Evolutionary conservation across 2,888 invertebrate species (phyloP).

Genomic region (Melanophora roralis): DNA sequence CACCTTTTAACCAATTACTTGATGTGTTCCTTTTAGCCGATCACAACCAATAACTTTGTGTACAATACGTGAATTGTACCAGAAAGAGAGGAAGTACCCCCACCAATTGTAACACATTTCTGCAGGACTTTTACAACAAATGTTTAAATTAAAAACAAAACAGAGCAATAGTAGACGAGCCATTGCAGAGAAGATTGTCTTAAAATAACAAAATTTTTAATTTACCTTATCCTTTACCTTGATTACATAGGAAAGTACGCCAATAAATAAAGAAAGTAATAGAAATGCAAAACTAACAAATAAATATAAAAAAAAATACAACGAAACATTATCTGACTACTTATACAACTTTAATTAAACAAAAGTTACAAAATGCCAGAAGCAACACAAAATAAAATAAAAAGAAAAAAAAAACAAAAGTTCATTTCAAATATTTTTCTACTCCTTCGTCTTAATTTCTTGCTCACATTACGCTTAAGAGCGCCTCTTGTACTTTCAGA

Average conservation of each 20-base stretch:
- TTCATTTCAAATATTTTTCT: constrained; percentile 1
- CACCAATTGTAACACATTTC: too few species aligned
- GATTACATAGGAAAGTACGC: constrained; percentile 17
- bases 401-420: constrained; percentile 1
- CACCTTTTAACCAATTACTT: too few species aligned
- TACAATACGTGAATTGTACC: too few species aligned
- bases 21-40: too few species aligned
- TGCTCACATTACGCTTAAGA: neutral
- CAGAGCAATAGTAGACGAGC: neutral
- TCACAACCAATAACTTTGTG: too few species aligned
- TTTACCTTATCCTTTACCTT: constrained; percentile 37
- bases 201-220: constrained; percentile 13
- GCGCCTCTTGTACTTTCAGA: neutral
- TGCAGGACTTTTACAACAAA: too few species aligned
- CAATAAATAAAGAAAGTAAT: constrained; percentile 6
- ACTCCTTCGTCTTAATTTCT: neutral
- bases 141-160: too few species aligned
- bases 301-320: neutral
- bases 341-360: constrained; percentile 49
- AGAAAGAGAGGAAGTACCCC: too few species aligned
- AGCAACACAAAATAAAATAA: constrained; percentile 10
- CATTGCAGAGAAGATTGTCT: too few species aligned
- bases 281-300: neutral
- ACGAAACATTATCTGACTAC: constrained; percentile 41
- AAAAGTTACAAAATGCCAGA: constrained; percentile 42